Base-by-base conservation (phyloP, 2,888 invertebrate species). In the Pseudococcus jackbeardsleyi region DNA sequence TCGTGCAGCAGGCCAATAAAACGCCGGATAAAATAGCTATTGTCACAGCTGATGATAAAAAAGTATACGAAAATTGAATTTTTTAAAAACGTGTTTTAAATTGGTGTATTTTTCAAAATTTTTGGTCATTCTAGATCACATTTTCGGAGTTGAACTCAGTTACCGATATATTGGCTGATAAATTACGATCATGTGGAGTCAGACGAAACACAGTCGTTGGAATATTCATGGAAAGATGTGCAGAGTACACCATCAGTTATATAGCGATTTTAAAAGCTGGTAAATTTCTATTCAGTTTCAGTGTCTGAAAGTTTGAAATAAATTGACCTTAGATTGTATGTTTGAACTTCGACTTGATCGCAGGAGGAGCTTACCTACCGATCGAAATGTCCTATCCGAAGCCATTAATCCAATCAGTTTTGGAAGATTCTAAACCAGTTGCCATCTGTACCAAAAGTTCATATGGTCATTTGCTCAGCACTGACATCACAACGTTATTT, bases 131-230 rank as follows among this genome's bases (percentile, higher is more conserved):
- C 77, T 50, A 90, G 90, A 88, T 90, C 4, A 90, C 90, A 0
- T 90, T 89, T 79, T 88, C 50, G 64, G 90, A 90, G 89, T 89
- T 90, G 77, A 89, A 90, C 86, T 59, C 89, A 33, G 26, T 95
- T 94, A 91, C 93, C 93, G 91, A 95, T 95, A 91, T 95, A 94
- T 90, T 93, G 92, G 89, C 94, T 92, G 89, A 94, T 93, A 90
- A 95, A 93, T 91, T 94, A 93, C 89, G 89, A 26, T 89, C 89
- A 19, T 26, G 89, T 42, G 90, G 90, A 3, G 89, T 90, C 9
- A 87, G 64, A 15, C 89, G 87, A 46, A 90, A 90, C 85, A 87
- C 89, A 42, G 89, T 90, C 17, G 90, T 90, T 19, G 90, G 90
- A 17, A 90, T 90, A 26, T 89, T 90, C 19, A 90, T 90, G 90